Evolutionary conservation across 2,113 vertebrate species (phyloP).

Genomic region (Clinocottus analis): DNA sequence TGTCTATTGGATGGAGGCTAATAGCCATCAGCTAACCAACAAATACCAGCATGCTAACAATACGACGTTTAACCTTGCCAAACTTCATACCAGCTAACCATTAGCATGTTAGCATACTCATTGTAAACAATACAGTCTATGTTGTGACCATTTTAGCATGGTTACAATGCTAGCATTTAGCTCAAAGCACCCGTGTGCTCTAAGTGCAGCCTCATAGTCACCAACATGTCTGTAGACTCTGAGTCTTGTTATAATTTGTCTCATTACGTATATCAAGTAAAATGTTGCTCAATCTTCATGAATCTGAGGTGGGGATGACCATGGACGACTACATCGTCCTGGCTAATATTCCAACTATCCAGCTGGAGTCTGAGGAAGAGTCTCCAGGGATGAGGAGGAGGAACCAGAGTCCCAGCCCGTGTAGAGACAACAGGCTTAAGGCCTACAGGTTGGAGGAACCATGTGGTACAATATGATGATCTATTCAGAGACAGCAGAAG

Average conservation of each 20-base stretch:
- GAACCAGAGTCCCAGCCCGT: conserved; percentile 89
- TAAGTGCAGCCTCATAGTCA: not conserved
- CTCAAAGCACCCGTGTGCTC: not conserved
- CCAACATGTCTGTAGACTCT: not conserved
- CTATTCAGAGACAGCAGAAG: not conserved
- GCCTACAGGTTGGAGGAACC: conserved; percentile 83
- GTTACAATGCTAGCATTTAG: not conserved
- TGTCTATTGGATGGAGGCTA: not conserved
- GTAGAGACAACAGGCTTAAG: conserved; percentile 87
- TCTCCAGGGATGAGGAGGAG: conserved; percentile 71
- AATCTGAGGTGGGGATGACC: conserved; percentile 83
- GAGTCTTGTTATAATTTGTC: not conserved
- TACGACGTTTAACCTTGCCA: not conserved
- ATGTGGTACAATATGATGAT: not conserved
- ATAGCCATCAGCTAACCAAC: not conserved
- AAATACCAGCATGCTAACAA: not conserved
- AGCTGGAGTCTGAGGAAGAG: conserved; percentile 84
- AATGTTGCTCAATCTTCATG: conserved; percentile 15
- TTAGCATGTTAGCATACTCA: not conserved
- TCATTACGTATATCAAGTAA: not conserved
- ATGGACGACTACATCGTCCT: conserved; percentile 91
- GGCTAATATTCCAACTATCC: conserved; percentile 90
- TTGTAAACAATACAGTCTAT: not conserved
- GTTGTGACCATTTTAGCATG: too few relatives aligned
- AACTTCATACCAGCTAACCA: not conserved